Percentiles rank a stretch among this genome's conserved stretches.
phyloP scores from a whole-genome alignment of 2,113 vertebrate genomes.

The Istiophorus platypterus region DNA sequence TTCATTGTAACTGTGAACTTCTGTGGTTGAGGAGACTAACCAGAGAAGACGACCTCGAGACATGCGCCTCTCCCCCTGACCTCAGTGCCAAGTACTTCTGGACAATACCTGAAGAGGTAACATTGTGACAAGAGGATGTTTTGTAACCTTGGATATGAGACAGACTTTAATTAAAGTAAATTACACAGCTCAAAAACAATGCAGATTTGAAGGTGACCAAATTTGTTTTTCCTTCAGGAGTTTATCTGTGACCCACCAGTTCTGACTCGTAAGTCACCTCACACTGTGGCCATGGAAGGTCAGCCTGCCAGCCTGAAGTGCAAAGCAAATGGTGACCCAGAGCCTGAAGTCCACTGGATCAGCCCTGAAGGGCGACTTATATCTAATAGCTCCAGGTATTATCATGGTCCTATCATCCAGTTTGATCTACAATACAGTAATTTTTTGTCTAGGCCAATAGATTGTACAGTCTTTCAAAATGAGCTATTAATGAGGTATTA shows the following conservation, averaged over 20 bases:
- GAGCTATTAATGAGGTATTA: too few species aligned
- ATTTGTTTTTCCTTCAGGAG: constrained; percentile 74
- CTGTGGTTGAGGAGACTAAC: constrained; percentile 93
- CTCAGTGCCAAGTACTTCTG: constrained; percentile 95
- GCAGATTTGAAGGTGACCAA: not conserved
- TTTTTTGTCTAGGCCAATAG: not conserved
- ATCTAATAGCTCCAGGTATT: constrained; percentile 87
- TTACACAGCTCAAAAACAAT: not conserved
- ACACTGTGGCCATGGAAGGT: constrained; percentile 82
- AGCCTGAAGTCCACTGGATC: constrained; percentile 95
- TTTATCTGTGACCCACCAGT: constrained; percentile 96
- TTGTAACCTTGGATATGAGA: not conserved
- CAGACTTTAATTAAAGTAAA: not conserved
- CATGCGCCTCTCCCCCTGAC: constrained; percentile 91
- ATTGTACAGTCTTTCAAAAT: constrained; percentile 8
- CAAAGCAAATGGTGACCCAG: constrained; percentile 94
- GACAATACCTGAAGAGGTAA: constrained; percentile 92
- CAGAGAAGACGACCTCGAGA: constrained; percentile 93
- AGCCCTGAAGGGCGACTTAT: constrained; percentile 91
- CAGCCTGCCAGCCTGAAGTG: constrained; percentile 90
- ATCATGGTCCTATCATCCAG: not conserved
- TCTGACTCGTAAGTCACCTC: constrained; percentile 89
- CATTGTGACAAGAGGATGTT: not conserved
- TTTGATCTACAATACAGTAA: not conserved
- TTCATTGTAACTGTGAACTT: constrained; percentile 96